These are phyloP conservation scores for Alentia gelatinosa DNA, from an alignment of 2,888 invertebrate genomes.

Conservation along the genomic window DNA sequence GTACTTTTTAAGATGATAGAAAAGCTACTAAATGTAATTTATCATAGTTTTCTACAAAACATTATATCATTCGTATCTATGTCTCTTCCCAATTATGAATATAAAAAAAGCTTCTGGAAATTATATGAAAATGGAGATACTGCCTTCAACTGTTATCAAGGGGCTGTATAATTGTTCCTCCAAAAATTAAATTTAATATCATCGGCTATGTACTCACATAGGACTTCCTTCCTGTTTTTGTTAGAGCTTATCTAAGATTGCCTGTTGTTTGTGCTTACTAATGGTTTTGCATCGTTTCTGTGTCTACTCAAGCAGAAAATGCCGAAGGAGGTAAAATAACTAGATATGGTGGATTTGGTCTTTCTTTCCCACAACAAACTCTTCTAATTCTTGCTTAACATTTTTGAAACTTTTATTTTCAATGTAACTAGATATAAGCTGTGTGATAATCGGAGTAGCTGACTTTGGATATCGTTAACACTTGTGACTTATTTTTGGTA, in stretches of 20 bases:
- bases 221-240: no score
- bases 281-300: constrained; percentile 40
- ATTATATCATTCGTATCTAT: no score
- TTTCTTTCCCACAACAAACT: background rate
- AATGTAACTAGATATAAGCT: background rate
- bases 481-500: no score
- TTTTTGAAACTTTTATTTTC: background rate
- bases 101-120: background rate
- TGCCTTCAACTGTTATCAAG: background rate
- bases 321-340: constrained; percentile 50
- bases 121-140: background rate
- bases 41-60: no score
- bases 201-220: no score
- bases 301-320: constrained; percentile 30
- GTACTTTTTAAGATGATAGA: no score
- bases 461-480: no score
- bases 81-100: background rate
- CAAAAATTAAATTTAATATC: no score
- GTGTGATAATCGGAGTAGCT: background rate
- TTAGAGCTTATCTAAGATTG: no score
- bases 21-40: no score
- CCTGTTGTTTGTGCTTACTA: background rate
- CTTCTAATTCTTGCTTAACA: background rate
- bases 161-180: background rate
- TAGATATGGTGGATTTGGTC: background rate